A percentile compares a stretch with the other conserved stretches of the same genome.
These are phyloP conservation scores for Perodicticus potto DNA, from an alignment of 2,797 vertebrate genomes.

Conservation along the genomic window DNA sequence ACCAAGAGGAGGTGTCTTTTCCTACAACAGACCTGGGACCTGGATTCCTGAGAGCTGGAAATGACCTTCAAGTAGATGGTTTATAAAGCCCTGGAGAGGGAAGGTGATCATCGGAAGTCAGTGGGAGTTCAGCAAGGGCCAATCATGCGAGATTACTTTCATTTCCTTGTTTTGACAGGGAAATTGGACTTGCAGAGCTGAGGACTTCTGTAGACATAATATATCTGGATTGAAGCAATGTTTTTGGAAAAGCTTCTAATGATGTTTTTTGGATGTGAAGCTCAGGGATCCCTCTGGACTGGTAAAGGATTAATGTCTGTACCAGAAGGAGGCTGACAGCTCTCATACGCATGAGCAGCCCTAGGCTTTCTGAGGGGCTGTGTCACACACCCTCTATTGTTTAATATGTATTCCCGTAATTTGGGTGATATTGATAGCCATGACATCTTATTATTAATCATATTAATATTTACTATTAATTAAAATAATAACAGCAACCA, in stretches of 20 bases:
- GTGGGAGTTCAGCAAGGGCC: slow-evolving; percentile 57
- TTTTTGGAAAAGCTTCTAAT: slow-evolving; percentile 33
- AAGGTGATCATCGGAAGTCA: slow-evolving; percentile 40
- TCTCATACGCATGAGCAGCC: not conserved
- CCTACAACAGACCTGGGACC: not conserved
- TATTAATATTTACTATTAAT: not conserved
- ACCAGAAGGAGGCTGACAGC: not conserved
- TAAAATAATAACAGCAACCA: not conserved
- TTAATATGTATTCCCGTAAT: not conserved
- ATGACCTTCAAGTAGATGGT: slow-evolving; percentile 12
- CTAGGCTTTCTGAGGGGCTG: not conserved
- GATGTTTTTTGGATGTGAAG: not conserved
- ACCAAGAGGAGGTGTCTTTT: not conserved
- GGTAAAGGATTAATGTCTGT: not conserved
- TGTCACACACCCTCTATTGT: no score
- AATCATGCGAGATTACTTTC: slow-evolving; percentile 58
- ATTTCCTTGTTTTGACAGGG: slow-evolving; percentile 79
- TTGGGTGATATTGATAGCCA: no score
- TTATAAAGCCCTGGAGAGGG: slow-evolving; percentile 40
- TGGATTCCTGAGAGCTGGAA: not conserved
- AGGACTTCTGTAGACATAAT: slow-evolving; percentile 37
- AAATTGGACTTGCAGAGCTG: slow-evolving; percentile 47
- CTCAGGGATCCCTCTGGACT: not conserved
- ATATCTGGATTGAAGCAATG: not conserved
- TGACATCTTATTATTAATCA: not conserved